Evolutionary conservation across 2,888 invertebrate species (phyloP), one percentile per base, ranked within the genome.

Genomic region (Hirtodrosophila confusa): DNA sequence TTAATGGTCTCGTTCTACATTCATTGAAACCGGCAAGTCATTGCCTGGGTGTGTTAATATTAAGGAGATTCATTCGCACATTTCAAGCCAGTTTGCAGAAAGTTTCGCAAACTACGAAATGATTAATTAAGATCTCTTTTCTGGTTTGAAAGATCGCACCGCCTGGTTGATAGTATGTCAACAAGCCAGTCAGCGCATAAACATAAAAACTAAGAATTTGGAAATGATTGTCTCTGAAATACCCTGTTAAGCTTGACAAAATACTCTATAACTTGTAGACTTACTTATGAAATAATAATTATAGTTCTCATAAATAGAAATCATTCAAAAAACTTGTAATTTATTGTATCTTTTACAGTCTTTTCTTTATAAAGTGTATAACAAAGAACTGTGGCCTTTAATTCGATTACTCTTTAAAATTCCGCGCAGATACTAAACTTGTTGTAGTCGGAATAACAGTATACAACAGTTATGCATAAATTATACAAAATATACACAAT

Each of bases 401-500:
- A 11, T 17, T 12, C n/a, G 43, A 37, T 33, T 45, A 11, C 1
- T 23, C 35, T 11, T 10, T 17, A 10, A 31, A 24, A 47, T 17
- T 27, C 10, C 11, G 31, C 2, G 4, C 44, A 17, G 17, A 17
- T 17, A 17, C 17, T 17, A 17, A 17, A 17, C 17, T 17, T 17
- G 17, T 17, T 17, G 17, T 17, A 17, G 9, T 27, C 37, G 29
- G 43, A 50, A 50, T 70, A 78, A 76, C 72, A 62, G 76, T 71
- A 71, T 54, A 60, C 44, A 67, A 79, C 76, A 79, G 76, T 76
- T 76, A 75, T 68, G 79, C 64, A 75, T 79, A 65, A 58, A 61
- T 75, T 51, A 61, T 54, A 17, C 31, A n/a, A 31, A 11, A 36
- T 50, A 33, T 54, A 51, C 23, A 40, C 45, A 50, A 51, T 57